Conservation (phyloP, 92 coral and sea anemone genomes). For the Actinernus sp. region DNA sequence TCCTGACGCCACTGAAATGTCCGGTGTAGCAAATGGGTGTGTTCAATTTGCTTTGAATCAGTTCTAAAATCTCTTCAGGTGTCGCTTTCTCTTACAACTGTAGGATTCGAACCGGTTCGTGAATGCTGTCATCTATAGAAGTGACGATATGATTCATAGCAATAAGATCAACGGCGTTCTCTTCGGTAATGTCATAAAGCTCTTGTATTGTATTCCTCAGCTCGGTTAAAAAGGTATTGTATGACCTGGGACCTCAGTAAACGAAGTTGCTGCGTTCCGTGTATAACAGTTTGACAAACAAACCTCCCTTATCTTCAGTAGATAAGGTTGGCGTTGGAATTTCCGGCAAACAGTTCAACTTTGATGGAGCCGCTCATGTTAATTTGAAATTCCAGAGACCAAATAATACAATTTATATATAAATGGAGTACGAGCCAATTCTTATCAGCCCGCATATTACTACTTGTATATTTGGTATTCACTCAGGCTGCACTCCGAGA, state of each 20-base stretch:
- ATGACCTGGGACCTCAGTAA: slow-evolving; percentile 32
- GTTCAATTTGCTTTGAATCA: background rate
- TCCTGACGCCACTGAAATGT: slow-evolving; percentile 9
- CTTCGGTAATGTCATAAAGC: slow-evolving; percentile 20
- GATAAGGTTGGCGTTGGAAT: slow-evolving; percentile 37
- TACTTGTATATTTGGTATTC: background rate
- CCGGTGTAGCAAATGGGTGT: slow-evolving; percentile 4
- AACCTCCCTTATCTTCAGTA: slow-evolving; percentile 15
- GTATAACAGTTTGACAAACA: slow-evolving; percentile 1
- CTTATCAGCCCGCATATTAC: background rate
- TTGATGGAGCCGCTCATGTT: background rate
- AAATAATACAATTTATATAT: background rate
- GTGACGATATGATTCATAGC: slow-evolving; percentile 36
- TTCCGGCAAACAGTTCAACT: slow-evolving; percentile 9
- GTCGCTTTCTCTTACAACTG: slow-evolving; percentile 7
- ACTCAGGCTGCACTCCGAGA: too few species aligned
- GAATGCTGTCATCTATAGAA: slow-evolving; percentile 14
- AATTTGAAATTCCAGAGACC: background rate
- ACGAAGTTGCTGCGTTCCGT: slow-evolving; percentile 18
- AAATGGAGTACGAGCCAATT: slow-evolving; percentile 1
- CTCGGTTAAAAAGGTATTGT: slow-evolving; percentile 21
- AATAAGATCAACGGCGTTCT: slow-evolving; percentile 34
- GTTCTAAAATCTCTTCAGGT: slow-evolving; percentile 11
- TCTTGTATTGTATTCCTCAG: slow-evolving; percentile 27
- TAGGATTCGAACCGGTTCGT: slow-evolving; percentile 2